Conservation (phyloP, 2,113 vertebrate genomes). For the Mesembrinibis cayennensis region DNA sequence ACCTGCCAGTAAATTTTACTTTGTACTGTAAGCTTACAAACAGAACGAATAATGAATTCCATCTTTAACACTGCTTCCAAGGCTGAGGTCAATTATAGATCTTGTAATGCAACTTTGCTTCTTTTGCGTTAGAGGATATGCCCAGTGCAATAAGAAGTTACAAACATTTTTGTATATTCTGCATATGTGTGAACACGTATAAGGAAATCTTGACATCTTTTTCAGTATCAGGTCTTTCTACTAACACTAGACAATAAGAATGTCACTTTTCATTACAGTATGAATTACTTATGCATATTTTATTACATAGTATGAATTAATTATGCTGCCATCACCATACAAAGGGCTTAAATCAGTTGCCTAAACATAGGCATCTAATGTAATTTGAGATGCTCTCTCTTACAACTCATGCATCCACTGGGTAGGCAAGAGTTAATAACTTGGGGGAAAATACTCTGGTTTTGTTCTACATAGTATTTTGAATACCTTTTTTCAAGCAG, state of each 20-base stretch:
- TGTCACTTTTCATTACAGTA: constrained; percentile 27
- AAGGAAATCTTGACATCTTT: neutral
- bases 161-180: neutral
- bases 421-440: neutral
- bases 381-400: neutral
- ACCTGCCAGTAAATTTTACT: neutral
- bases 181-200: neutral
- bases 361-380: neutral
- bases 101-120: neutral
- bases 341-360: neutral
- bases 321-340: constrained; percentile 9
- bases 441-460: neutral
- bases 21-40: neutral
- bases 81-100: neutral
- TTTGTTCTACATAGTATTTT: neutral
- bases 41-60: neutral
- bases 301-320: constrained; percentile 49
- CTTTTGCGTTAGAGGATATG: neutral
- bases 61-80: neutral
- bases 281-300: constrained; percentile 58
- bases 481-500: neutral
- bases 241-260: neutral
- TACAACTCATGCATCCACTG: neutral
- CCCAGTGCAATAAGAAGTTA: neutral
- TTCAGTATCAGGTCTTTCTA: neutral